A percentile compares a stretch with the other conserved stretches of the same genome.
Evolutionary conservation across 2,888 invertebrate species (phyloP).

Genomic region (Hirtodrosophila trivittata): DNA sequence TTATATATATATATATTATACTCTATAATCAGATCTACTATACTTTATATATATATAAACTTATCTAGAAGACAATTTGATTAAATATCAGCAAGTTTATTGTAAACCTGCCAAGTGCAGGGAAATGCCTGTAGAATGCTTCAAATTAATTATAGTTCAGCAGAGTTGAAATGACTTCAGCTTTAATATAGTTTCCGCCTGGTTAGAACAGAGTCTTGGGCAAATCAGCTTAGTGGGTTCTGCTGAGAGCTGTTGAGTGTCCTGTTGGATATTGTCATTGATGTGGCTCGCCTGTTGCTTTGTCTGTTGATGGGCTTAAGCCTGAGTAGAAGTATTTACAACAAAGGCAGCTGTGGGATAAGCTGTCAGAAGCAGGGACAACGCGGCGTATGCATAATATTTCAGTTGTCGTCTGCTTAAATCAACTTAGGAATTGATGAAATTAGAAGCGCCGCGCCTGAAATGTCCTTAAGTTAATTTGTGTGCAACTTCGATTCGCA

Average conservation of each 20-base stretch:
- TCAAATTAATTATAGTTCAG: no score
- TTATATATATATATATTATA: no score
- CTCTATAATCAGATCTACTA: no score
- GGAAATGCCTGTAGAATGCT: no score
- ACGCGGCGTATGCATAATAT: constrained; percentile 49
- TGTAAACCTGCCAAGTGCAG: no score
- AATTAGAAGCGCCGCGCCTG: constrained; percentile 49
- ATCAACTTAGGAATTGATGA: constrained; percentile 64
- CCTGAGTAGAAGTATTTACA: no score
- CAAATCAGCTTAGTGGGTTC: constrained; percentile 1
- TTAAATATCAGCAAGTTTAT: no score
- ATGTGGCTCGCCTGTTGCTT: constrained; percentile 41
- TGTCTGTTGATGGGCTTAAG: not conserved
- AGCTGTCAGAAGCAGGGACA: constrained; percentile 27
- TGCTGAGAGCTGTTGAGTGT: constrained; percentile 6
- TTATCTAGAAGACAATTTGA: no score
- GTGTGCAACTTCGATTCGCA: constrained; percentile 24
- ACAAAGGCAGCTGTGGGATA: constrained; percentile 24
- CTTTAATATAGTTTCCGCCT: not conserved
- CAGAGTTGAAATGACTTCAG: no score
- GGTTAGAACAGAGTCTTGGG: not conserved
- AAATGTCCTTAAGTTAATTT: constrained; percentile 60
- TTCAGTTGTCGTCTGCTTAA: constrained; percentile 40
- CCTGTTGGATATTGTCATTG: constrained; percentile 22
- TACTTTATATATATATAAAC: no score